Evolutionary conservation across 2,113 vertebrate genomes (phyloP).

Genomic region (Lepus timidus): DNA sequence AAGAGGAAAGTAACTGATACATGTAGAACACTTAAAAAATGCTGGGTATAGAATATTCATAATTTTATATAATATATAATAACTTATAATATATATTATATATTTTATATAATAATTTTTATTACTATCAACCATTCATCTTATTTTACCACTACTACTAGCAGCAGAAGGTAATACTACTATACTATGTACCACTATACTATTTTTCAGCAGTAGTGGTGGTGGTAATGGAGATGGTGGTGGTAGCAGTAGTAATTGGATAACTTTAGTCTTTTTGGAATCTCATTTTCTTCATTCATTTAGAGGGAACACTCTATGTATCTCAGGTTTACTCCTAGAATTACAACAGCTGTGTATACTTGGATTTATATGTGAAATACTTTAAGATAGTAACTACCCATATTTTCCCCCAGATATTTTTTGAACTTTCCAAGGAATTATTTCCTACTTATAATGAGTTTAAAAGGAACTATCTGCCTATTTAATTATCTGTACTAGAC

Average conservation of each 20-base stretch:
- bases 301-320: neutral
- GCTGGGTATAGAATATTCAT: neutral
- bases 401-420: neutral
- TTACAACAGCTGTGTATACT: neutral
- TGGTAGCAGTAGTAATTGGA: neutral
- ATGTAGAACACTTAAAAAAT: neutral
- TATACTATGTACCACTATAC: neutral
- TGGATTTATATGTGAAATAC: neutral
- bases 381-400: neutral
- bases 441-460: conserved; percentile 7
- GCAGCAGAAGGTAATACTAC: neutral
- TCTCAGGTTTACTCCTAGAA: neutral
- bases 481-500: neutral
- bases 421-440: neutral
- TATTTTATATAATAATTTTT: neutral
- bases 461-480: conserved; percentile 22
- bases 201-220: neutral
- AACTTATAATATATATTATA: too few species aligned
- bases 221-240: neutral
- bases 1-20: neutral
- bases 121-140: neutral
- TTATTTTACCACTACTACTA: neutral
- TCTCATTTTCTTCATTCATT: conserved; percentile 21
- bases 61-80: too few species aligned
- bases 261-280: neutral